phyloP scores from a whole-genome alignment of 1,140 invertebrate species.

The Sitobion miscanthi region DNA sequence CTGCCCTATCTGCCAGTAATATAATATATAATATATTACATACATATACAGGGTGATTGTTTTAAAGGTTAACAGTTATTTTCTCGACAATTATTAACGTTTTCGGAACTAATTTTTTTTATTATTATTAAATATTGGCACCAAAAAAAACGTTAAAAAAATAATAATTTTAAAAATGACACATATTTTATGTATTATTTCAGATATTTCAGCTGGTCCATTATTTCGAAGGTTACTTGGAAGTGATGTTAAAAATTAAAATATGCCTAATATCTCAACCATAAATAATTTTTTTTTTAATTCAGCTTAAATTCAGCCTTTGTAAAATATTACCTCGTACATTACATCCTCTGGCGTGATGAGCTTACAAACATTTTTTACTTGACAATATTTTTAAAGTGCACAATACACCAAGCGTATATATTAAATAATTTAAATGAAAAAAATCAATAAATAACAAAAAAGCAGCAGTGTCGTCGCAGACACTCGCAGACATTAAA shows the following conservation, averaged over 20 bases:
- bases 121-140: neutral
- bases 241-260: neutral
- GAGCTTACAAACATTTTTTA: neutral
- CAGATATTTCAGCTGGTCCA: neutral
- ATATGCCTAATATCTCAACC: neutral
- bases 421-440: no score
- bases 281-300: neutral
- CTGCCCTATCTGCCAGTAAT: neutral
- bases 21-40: neutral
- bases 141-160: neutral
- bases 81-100: neutral
- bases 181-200: neutral
- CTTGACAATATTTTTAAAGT: neutral
- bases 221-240: neutral
- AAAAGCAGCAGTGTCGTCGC: no score
- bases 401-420: no score
- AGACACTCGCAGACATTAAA: no score
- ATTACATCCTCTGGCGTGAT: neutral
- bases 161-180: neutral
- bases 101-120: neutral
- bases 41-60: neutral
- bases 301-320: neutral
- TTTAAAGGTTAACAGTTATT: neutral
- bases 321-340: neutral
- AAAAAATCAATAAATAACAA: no score